These are phyloP conservation scores for Psittacula echo DNA, from an alignment of 2,797 vertebrate species.

Conservation along the genomic window DNA sequence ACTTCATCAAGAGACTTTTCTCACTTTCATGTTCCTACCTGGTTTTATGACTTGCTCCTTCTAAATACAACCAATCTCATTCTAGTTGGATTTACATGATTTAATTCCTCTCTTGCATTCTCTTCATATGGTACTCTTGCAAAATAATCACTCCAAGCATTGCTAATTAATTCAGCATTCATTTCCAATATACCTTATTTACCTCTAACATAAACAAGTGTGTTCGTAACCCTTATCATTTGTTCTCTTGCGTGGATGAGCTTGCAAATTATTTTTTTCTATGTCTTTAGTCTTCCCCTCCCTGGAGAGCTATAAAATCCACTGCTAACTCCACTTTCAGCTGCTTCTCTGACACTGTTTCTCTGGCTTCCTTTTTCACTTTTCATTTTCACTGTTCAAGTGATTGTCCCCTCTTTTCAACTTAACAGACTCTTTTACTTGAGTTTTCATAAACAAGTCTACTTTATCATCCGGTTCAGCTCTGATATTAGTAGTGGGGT, in stretches of 20 bases:
- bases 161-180: slow-evolving; percentile 41
- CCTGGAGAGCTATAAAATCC: background rate
- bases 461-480: background rate
- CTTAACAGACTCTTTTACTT: background rate
- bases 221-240: background rate
- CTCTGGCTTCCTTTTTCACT: background rate
- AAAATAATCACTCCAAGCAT: slow-evolving; percentile 28
- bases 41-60: slow-evolving; percentile 5
- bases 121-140: background rate
- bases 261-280: background rate
- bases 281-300: background rate
- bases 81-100: background rate
- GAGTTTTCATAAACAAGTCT: background rate
- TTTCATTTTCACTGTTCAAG: background rate
- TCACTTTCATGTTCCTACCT: slow-evolving; percentile 2
- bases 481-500: background rate
- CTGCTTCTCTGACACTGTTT: background rate
- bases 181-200: slow-evolving; percentile 30
- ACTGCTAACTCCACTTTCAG: background rate
- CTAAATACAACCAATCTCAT: background rate
- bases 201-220: background rate
- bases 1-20: slow-evolving; percentile 23
- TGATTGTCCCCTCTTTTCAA: background rate
- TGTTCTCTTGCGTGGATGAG: background rate
- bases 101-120: slow-evolving; percentile 15